Evolutionary conservation across 2,888 invertebrate species (phyloP), one percentile per base, ranked within the genome.

Genomic region (Lasioglossum calceatum): DNA sequence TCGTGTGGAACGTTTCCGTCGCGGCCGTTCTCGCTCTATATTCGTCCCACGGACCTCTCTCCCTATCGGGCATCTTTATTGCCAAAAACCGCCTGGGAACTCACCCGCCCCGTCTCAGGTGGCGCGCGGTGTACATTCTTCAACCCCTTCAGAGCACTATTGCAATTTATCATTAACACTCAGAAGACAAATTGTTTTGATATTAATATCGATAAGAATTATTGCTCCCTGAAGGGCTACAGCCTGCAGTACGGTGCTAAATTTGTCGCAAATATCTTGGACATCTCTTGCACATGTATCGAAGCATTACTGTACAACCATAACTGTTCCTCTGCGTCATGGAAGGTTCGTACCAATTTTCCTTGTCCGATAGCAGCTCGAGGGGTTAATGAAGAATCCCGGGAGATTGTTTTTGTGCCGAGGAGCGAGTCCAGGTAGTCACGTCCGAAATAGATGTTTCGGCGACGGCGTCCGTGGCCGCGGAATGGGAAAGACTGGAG

Each of bases 401-500:
- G 5, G 61, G 61, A 27, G 32, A 32, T 64, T 64, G 61, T 64
- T 64, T 64, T 54, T 23, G 54, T 54, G 54, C 3, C 3, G 54
- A 54, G 54, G 32, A 32, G 32, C 67, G 67, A 19, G 36, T 36
- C 67, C 36, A 67, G 70, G 19, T 72, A 32, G 81, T 85, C 85
- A 85, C 87, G 85, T 87, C 82, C 47, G 39, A 79, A 74, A 75
- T 79, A 79, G 77, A 82, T 58, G 64, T 80, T 70, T 72, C 61
- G 78, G 79, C 74, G 86, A 81, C 54, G 54, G 72, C 82, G 84
- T 82, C 74, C 79, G 70, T 27, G 73, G 36, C 32, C 36, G 74
- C 74, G 64, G 71, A 78, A 81, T 42, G 70, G 61, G 47, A 86
- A 81, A 86, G 73, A 19, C 47, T 47, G 58, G 79, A 83, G 72